Conservation (phyloP, 2,113 vertebrate species). For the Pyrgilauda ruficollis region DNA sequence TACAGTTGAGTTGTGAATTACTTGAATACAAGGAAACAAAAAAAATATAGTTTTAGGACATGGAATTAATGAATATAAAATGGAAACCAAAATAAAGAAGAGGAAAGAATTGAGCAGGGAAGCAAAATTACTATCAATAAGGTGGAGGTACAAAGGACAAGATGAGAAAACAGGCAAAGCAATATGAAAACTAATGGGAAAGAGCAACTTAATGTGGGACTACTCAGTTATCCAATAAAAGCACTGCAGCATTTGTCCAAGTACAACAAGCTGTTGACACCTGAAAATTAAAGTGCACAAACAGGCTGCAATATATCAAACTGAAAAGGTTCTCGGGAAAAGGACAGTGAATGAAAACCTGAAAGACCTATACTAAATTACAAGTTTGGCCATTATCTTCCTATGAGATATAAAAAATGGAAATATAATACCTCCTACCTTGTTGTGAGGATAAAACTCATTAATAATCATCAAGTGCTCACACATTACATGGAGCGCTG, state of each 20-base stretch:
- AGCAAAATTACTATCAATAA: neutral
- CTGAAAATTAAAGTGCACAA: constrained; percentile 34
- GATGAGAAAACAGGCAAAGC: neutral
- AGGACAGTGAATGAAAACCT: constrained; percentile 17
- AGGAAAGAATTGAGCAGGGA: neutral
- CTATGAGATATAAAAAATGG: constrained; percentile 4
- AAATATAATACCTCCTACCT: neutral
- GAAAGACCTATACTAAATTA: neutral
- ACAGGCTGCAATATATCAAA: constrained; percentile 11
- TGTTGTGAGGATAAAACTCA: neutral
- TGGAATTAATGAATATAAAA: neutral
- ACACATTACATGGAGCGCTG: rapidly evolving
- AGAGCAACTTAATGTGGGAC: neutral
- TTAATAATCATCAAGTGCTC: constrained; percentile 13
- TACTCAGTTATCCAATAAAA: neutral
- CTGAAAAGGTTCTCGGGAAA: neutral
- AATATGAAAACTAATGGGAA: neutral
- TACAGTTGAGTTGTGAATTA: neutral
- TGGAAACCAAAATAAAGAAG: neutral
- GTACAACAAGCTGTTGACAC: neutral
- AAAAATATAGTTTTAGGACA: neutral
- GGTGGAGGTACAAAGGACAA: neutral
- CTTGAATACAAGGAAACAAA: neutral
- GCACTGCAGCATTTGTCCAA: neutral
- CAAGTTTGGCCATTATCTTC: neutral